A percentile compares a stretch with the other conserved stretches of the same genome.
Evolutionary conservation across 2,888 invertebrate species (phyloP).

Genomic region (Orthosia gracilis): DNA sequence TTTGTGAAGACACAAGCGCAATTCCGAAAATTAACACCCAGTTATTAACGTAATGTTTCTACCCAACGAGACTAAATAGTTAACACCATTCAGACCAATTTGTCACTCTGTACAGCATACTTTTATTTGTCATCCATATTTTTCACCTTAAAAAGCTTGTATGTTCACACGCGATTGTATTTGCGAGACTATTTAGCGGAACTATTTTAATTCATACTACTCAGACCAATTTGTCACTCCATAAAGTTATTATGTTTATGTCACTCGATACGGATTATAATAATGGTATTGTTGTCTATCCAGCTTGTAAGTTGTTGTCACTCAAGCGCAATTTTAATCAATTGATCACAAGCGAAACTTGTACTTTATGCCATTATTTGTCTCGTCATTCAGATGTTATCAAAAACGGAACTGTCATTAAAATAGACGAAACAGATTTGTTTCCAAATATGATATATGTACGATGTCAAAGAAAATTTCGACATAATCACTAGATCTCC

Average conservation of each 20-base stretch:
- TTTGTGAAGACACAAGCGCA: not conserved
- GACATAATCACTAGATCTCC: constrained; percentile 23
- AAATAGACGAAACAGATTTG: not conserved
- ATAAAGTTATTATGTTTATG: not conserved
- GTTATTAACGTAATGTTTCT: not conserved
- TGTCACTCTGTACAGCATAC: not conserved
- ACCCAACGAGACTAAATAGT: constrained; percentile 36
- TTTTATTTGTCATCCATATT: not conserved
- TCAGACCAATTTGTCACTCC: constrained; percentile 1
- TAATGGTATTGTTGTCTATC: too few relatives aligned
- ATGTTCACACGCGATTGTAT: not conserved
- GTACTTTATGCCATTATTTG: not conserved
- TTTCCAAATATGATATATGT: not conserved
- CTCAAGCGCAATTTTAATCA: constrained; percentile 2
- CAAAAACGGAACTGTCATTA: not conserved
- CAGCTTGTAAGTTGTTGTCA: not conserved
- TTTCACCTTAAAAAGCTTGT: not conserved
- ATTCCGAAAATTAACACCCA: not conserved
- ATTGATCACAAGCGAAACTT: not conserved
- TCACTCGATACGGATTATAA: not conserved
- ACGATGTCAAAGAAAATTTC: constrained; percentile 25
- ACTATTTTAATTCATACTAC: not conserved
- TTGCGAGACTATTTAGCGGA: constrained; percentile 21
- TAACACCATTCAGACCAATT: constrained; percentile 14
- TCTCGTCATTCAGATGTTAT: not conserved